phyloP scores from a whole-genome alignment of 1,140 invertebrate species.

The Trachelipus rathkii region DNA sequence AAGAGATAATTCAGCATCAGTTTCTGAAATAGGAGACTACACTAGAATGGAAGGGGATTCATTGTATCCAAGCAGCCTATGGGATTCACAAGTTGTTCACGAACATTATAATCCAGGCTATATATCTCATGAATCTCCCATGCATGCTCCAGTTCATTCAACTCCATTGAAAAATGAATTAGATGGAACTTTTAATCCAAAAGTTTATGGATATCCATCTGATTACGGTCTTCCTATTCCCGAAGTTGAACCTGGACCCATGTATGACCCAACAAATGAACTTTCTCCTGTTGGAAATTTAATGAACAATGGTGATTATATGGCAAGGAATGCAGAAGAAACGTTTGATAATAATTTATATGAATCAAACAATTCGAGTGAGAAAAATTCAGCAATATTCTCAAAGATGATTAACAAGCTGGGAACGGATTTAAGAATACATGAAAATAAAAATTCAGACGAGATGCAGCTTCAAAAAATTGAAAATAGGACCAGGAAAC shows the following conservation, averaged over 20 bases:
- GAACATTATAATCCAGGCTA: constrained; percentile 45
- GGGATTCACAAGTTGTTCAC: constrained; percentile 54
- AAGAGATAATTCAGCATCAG: constrained; percentile 6
- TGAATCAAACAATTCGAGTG: constrained; percentile 13
- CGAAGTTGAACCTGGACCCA: constrained; percentile 34
- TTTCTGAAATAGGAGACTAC: constrained; percentile 57
- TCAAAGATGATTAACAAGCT: not conserved
- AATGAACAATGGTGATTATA: not conserved
- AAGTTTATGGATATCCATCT: constrained; percentile 59
- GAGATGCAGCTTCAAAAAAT: not conserved
- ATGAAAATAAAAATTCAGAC: not conserved
- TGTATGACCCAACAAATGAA: not conserved
- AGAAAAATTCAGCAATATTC: not conserved
- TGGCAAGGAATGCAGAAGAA: constrained; percentile 22
- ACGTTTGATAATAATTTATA: constrained; percentile 27
- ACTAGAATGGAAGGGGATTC: constrained; percentile 62
- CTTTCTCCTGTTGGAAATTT: not conserved
- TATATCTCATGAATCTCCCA: constrained; percentile 33
- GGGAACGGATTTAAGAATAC: not conserved
- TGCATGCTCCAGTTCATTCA: constrained; percentile 40
- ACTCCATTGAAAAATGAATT: constrained; percentile 31
- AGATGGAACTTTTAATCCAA: constrained; percentile 36
- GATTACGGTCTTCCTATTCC: constrained; percentile 73
- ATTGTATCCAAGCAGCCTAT: constrained; percentile 65
- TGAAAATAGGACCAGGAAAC: constrained; percentile 3